Percentiles rank a stretch among this genome's conserved stretches.
Evolutionary conservation across 2,888 invertebrate genomes (phyloP).

Genomic region (Colostygia pectinataria): DNA sequence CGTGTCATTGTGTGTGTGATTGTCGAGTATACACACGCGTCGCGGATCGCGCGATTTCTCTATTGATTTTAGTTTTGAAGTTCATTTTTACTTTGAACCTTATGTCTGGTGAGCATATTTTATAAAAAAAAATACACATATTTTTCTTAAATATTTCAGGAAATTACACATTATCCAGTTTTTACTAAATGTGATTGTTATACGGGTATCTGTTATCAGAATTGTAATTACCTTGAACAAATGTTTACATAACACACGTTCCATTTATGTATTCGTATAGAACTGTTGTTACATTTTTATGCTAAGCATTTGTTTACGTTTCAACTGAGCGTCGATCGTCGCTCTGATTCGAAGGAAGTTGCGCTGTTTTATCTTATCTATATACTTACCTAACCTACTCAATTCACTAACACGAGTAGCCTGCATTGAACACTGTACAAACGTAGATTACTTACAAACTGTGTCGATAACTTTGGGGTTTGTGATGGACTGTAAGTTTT

Average conservation of each 20-base stretch:
- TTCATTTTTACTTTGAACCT: constrained; percentile 67
- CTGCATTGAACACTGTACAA: constrained; percentile 28
- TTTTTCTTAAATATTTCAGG: background rate
- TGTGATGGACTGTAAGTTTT: constrained; percentile 37
- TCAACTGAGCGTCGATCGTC: constrained; percentile 14
- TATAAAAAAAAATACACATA: no score
- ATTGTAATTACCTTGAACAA: constrained; percentile 46
- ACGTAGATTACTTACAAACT: constrained; percentile 8
- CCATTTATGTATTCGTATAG: constrained; percentile 30
- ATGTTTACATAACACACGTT: constrained; percentile 43
- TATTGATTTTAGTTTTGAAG: constrained; percentile 73
- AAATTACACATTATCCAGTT: background rate
- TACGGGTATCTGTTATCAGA: constrained; percentile 42
- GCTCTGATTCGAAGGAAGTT: constrained; percentile 26
- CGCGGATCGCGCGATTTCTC: constrained; percentile 67
- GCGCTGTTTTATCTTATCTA: constrained; percentile 31
- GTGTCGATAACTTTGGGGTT: constrained; percentile 14
- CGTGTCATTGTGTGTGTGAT: constrained; percentile 56
- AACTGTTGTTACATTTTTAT: constrained; percentile 32
- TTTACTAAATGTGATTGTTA: constrained; percentile 12
- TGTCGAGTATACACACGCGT: constrained; percentile 63
- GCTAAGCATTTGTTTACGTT: constrained; percentile 26
- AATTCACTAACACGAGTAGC: constrained; percentile 7
- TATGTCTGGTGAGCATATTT: constrained; percentile 72
- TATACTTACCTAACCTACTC: background rate